A percentile compares a stretch with the other conserved stretches of the same genome.
Evolutionary conservation across 2,888 invertebrate species (phyloP).

Genomic region (Tenthredo distinguenda): DNA sequence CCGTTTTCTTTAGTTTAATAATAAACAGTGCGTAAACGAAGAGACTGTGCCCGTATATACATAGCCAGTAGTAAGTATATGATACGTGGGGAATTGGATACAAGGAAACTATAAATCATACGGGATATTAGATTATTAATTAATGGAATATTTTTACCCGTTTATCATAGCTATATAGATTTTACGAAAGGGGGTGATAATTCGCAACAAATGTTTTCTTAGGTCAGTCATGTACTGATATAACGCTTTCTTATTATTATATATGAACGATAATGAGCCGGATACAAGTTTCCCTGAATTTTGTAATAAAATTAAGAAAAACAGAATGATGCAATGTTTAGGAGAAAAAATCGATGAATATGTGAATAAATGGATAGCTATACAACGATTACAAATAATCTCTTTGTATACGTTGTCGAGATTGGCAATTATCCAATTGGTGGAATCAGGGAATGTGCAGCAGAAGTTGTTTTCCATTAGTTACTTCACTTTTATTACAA

Average conservation of each 20-base stretch:
- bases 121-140: slow-evolving; percentile 10
- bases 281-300: no score
- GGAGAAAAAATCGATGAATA: neutral
- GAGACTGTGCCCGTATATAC: slow-evolving; percentile 54
- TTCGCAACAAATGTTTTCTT: neutral
- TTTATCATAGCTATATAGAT: neutral
- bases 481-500: slow-evolving; percentile 5
- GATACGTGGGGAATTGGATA: slow-evolving; percentile 70
- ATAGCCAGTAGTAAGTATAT: slow-evolving; percentile 59
- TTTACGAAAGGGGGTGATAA: neutral
- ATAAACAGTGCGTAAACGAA: neutral
- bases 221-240: slow-evolving; percentile 10
- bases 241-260: neutral
- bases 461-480: neutral
- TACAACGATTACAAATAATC: slow-evolving; percentile 4
- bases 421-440: slow-evolving; percentile 25
- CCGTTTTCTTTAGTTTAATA: slow-evolving; percentile 1
- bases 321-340: neutral
- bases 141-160: slow-evolving; percentile 67
- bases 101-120: slow-evolving; percentile 69
- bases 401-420: neutral
- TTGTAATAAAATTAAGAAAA: neutral
- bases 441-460: neutral
- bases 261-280: neutral
- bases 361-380: neutral